Evolutionary conservation across 1,140 invertebrate species (phyloP), one percentile per base, ranked within the genome.

Genomic region (Popillia japonica): DNA sequence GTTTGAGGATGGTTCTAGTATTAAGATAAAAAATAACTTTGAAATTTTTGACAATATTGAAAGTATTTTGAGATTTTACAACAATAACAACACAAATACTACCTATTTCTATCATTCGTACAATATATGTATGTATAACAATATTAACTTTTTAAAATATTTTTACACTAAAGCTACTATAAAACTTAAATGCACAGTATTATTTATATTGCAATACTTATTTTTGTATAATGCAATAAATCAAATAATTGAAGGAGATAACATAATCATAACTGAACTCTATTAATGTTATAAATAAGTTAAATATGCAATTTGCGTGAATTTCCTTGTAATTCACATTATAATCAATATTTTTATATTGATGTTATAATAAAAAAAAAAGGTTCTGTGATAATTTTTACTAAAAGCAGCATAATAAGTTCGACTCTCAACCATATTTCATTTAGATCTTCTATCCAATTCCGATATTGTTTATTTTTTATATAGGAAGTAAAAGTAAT

Each of bases 301-400:
- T 34, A 34, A 34, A 34, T 34, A 4, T 34, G 27, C 27, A 34
- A 55, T 55, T 55, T 55, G 6, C 14, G 48, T 55, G 17, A 55
- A 55, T 55, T 55, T 55, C n/a, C n/a, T n/a, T n/a, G n/a, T n/a
- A n/a, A 55, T 34, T 34, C 14, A 55, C 44, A n/a, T 55, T 55
- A 14, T 3, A 44, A 44, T 55, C 14, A 17, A 55, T 17, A 55
- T 55, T 55, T 55, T 55, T 55, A 55, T 55, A 55, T n/a, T n/a
- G n/a, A n/a, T n/a, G n/a, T n/a, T n/a, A n/a, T 34, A 34, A 34
- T 34, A 34, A 2, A 34, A 34, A 34, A 34, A 55, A 55, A 17
- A n/a, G 11, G 11, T 55, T 55, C 48, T 55, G 48, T 55, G 48
- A 55, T 55, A 55, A 55, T 55, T 17, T 55, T 55, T 14, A n/a